A percentile compares a stretch with the other conserved stretches of the same genome.
phyloP scores from a whole-genome alignment of 2,113 vertebrate species.

The Delphinus delphis region DNA sequence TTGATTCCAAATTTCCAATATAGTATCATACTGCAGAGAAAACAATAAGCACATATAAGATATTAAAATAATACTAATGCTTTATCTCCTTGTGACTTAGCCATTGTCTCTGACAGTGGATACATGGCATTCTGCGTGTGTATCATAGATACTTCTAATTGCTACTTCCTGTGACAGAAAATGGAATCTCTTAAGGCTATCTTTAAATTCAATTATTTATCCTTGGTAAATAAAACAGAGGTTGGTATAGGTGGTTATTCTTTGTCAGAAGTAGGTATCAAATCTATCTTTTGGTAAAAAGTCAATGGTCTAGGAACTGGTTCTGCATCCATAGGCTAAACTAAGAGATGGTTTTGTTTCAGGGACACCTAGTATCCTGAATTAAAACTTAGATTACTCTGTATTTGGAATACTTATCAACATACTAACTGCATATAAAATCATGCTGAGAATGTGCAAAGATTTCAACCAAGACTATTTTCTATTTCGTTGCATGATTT shows the following conservation, averaged over 20 bases:
- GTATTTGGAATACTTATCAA: conserved; percentile 37
- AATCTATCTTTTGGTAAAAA: background rate
- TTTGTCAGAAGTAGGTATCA: background rate
- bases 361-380: conserved; percentile 25
- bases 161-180: background rate
- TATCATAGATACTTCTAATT: background rate
- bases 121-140: background rate
- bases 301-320: background rate
- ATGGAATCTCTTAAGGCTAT: background rate
- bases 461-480: conserved; percentile 38
- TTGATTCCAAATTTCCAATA: background rate
- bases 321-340: background rate
- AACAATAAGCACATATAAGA: background rate
- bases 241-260: background rate
- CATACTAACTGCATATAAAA: conserved; percentile 22
- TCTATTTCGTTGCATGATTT: background rate
- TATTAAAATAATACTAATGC: background rate
- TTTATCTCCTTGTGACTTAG: background rate
- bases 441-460: conserved; percentile 28
- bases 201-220: background rate
- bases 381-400: conserved; percentile 30
- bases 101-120: background rate
- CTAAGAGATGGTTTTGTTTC: background rate
- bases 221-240: background rate
- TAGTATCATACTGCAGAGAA: background rate